These are phyloP conservation scores for Mesitornis unicolor DNA, from an alignment of 2,113 vertebrate species.

Conservation along the genomic window DNA sequence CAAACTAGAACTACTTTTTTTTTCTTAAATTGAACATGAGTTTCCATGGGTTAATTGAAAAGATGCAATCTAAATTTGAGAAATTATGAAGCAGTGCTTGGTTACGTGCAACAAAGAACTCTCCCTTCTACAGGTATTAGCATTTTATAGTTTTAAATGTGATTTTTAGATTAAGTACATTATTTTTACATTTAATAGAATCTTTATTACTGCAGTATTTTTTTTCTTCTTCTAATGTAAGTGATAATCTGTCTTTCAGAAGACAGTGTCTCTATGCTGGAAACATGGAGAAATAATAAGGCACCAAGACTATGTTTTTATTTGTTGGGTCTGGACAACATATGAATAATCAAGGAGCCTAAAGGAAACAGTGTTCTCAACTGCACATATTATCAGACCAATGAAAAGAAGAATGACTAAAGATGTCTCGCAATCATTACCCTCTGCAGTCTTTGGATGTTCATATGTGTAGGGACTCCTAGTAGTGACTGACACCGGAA, in stretches of 20 bases:
- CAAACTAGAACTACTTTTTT: not conserved
- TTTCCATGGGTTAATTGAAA: not conserved
- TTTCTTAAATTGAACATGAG: not conserved
- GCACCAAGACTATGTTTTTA: not conserved
- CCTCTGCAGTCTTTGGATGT: constrained; percentile 7
- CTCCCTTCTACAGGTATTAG: not conserved
- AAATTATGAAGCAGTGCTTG: not conserved
- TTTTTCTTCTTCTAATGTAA: not conserved
- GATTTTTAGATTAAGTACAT: not conserved
- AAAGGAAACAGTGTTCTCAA: not conserved
- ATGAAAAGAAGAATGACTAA: not conserved
- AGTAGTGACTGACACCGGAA: not conserved
- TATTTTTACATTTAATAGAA: not conserved
- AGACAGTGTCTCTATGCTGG: not conserved
- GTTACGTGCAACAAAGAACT: not conserved
- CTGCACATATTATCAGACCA: not conserved
- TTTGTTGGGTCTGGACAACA: not conserved
- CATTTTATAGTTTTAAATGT: not conserved
- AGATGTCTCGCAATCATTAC: constrained; percentile 13
- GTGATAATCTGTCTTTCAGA: not conserved
- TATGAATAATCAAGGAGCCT: not conserved
- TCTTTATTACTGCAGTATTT: not conserved
- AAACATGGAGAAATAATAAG: not conserved
- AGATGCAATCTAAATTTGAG: not conserved
- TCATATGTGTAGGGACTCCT: constrained; percentile 5